Evolutionary conservation across 2,888 invertebrate species (phyloP), one percentile per base, ranked within the genome.

Genomic region (Terebella lapidaria): DNA sequence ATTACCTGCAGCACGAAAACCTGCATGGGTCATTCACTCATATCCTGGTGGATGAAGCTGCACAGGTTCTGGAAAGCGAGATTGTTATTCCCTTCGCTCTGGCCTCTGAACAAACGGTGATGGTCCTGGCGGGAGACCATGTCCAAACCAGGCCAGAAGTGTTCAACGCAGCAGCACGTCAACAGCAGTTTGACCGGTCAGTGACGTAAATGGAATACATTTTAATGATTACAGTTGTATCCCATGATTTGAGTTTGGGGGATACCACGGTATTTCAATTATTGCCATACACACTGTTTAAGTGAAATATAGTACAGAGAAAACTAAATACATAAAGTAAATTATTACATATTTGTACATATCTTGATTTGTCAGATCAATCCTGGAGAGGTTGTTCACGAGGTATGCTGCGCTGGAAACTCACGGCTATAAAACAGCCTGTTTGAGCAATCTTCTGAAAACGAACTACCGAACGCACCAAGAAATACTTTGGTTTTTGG

Each of bases 91-190:
- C 78, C 0, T 63, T 79, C 57, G 61, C 72, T 1, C 66, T 79
- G 46, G 75, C 76, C n/a, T 68, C 70, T 18, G 70, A 72, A 54
- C 71, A 68, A 46, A 79, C 79, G 0, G 76, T 74, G 57, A 67
- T 78, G 3, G 74, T 79, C 2, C 60, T 79, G 35, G 75, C 76
- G 2, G 79, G 79, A 15, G 79, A 79, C 66, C 77, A 77, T 63
- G 70, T 71, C 57, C 79, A 79, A 68, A 76, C 77, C 59, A 71
- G 72, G 24, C 75, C 76, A 4, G 72, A 71, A 58, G 71, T 75
- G 3, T 76, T 75, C 69, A 73, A 74, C 51, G 56, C 58, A n/a
- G 75, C 73, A 51, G 75, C 76, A 0, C 54, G 66, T 30, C 61
- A 66, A 24, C 75, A 76, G 65, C 68, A 67, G n/a, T 73, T 77